Evolutionary conservation across 2,113 vertebrate genomes (phyloP), one percentile per base, ranked within the genome.

Genomic region (Ptilonorhynchus violaceus): DNA sequence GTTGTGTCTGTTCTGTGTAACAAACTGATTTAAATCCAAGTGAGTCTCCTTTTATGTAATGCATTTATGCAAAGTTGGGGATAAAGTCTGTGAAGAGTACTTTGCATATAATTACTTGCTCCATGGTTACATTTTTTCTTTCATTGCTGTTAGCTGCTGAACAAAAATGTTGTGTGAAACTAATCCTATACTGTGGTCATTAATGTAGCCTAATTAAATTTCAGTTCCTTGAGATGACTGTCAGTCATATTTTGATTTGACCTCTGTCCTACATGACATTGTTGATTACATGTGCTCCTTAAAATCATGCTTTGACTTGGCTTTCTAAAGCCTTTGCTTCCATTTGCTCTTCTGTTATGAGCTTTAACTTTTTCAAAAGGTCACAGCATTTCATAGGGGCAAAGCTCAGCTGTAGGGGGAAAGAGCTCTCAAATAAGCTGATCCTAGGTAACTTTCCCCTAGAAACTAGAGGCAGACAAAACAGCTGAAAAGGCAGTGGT

Each of bases 261-360:
- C 33, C 55, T 72, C 37, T 90, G 7, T 95, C 56, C 41, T 86
- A 22, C 31, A 6, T 74, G 59, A 80, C 67, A n/a, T 17, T 87
- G 60, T 78, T 95, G 62, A 80, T 92, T 90, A 72, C n/a, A 37
- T 56, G 31, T 81, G 14, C 30, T 86, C 60, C 76, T 86, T 96
- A 91, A 95, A 95, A 72, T 89, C 62, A 31, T 62, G 28, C 56
- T 80, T 83, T 75, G 39, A 49, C 47, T 88, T 84, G 64, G 42
- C 60, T 92, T 88, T 86, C 60, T 90, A 41, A 90, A 91, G 52
- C 28, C 30, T 93, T 92, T 94, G 23, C 69, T 86, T 94, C 55
- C 70, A 35, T 86, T 84, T 91, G 50, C 50, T 90, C 56, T 89
- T 63, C 31, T 77, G 0, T 76, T 85, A 49, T 4, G 27, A 77